Evolutionary conservation across 2,888 invertebrate genomes (phyloP).

Genomic region (Diloba caeruleocephala): DNA sequence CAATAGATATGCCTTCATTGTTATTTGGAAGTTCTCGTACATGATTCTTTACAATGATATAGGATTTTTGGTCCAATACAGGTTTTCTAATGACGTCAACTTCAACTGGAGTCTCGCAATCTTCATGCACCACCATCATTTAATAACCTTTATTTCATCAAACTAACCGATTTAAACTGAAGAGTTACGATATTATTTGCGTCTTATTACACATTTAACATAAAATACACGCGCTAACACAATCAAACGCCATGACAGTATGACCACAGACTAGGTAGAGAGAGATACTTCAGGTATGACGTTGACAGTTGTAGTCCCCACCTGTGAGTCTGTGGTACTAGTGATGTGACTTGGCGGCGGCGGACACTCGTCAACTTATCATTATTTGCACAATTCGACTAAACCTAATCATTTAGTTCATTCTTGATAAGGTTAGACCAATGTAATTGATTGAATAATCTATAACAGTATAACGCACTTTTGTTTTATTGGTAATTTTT

Average conservation of each 20-base stretch:
- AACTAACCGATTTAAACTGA: not conserved
- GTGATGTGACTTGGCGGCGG: not conserved
- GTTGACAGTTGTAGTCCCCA: conserved; percentile 23
- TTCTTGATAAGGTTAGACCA: too few species aligned
- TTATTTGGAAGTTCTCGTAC: conserved; percentile 60
- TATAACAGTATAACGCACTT: too few species aligned
- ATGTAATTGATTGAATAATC: too few species aligned
- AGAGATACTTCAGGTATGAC: too few species aligned
- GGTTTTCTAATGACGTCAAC: conserved; percentile 53
- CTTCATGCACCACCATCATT: conserved; percentile 70
- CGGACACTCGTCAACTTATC: not conserved
- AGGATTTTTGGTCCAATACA: conserved; percentile 60
- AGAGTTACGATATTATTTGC: not conserved
- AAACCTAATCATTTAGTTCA: too few species aligned
- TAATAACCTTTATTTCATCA: conserved; percentile 10
- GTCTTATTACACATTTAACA: not conserved
- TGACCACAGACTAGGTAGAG: too few species aligned
- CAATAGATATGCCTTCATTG: conserved; percentile 22
- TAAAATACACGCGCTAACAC: conserved; percentile 28
- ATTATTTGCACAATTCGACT: too few species aligned
- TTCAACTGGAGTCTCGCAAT: conserved; percentile 57
- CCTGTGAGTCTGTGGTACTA: too few species aligned
- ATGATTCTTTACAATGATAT: conserved; percentile 69
- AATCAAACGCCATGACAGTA: conserved; percentile 4
- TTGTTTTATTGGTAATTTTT: too few species aligned